Conservation (phyloP, 2,797 vertebrate genomes). For the Brachyalestes nurse region DNA sequence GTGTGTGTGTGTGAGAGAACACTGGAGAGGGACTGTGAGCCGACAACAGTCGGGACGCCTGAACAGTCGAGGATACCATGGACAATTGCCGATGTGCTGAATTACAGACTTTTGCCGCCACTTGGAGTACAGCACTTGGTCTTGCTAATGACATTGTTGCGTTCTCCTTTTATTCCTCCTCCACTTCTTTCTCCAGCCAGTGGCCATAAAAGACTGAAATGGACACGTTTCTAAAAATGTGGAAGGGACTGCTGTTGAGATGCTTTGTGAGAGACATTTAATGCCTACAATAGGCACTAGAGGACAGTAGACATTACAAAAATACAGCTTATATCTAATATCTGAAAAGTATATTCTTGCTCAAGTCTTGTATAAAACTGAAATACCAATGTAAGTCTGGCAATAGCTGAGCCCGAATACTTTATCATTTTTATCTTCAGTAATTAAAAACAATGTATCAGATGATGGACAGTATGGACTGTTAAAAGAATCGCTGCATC, state of each 20-base stretch:
- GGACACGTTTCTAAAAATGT: slow-evolving; percentile 15
- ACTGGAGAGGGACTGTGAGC: neutral
- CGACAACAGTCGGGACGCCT: neutral
- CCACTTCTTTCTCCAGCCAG: neutral
- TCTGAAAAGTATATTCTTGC: slow-evolving; percentile 51
- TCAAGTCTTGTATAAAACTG: slow-evolving; percentile 39
- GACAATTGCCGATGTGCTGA: slow-evolving; percentile 25
- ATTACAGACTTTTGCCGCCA: neutral
- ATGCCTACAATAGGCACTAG: slow-evolving; percentile 63
- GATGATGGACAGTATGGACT: slow-evolving; percentile 21
- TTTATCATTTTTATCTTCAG: slow-evolving; percentile 45
- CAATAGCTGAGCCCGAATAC: slow-evolving; percentile 20
- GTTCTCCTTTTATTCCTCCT: neutral
- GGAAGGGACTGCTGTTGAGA: neutral
- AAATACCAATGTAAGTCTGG: slow-evolving; percentile 15
- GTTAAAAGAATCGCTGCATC: neutral
- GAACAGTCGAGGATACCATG: neutral
- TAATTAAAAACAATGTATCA: slow-evolving; percentile 35
- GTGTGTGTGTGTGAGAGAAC: slow-evolving; percentile 17
- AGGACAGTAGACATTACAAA: slow-evolving; percentile 64
- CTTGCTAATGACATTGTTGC: neutral
- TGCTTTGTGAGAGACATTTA: slow-evolving; percentile 24
- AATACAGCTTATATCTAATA: slow-evolving; percentile 39
- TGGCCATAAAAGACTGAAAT: slow-evolving; percentile 29
- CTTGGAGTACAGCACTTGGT: neutral